Base-by-base conservation (phyloP, 2,113 vertebrate genomes). In the Salvelinus alpinus region DNA sequence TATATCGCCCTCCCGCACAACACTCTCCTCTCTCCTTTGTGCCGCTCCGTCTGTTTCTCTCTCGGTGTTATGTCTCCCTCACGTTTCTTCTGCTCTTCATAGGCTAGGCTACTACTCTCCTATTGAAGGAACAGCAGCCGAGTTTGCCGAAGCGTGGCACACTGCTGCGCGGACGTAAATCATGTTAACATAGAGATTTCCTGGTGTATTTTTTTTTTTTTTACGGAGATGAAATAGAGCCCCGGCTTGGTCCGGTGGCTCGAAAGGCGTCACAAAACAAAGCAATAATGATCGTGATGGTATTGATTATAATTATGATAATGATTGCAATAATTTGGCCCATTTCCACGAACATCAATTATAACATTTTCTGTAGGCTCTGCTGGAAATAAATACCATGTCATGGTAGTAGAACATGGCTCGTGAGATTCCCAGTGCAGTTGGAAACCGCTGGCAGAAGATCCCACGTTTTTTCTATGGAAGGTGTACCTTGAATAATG, bases 171-270 rank as follows among this genome's bases (percentile, higher is more conserved):
- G 84, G 86, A 86, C 78, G 73, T 59, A 70, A 82, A 83, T 81
- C 80, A 86, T 88, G 86, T 88, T 86, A 84, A 84, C 54, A 77
- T 24, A 59, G 79, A 81, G 66, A 83, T 83, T 80, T 88, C 77
- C 84, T 86, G 20, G 1, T 78, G 62, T 71, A 62, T 79, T 74
- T 80, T 44, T 3, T 11, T 34, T 4, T 34, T 38, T 80, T 78
- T 4, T 1, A 16, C 51, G 78, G 85, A 75, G 64, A 73, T 72
- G 27, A 16, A 54, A 73, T 47, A 65, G 65, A 81, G 25, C 38
- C 8, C 38, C 38, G 7, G 4, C 12, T 14, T 66, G 25, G 64
- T 31, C 24, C 64, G 7, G 59, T 22, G 18, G 8, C 59, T 22
- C n/a, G n/a, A 13, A 8, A 22, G n/a, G 59, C 18, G 59, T 62